These are phyloP conservation scores for Allacma fusca DNA, from an alignment of 2,888 invertebrate genomes.

Conservation along the genomic window DNA sequence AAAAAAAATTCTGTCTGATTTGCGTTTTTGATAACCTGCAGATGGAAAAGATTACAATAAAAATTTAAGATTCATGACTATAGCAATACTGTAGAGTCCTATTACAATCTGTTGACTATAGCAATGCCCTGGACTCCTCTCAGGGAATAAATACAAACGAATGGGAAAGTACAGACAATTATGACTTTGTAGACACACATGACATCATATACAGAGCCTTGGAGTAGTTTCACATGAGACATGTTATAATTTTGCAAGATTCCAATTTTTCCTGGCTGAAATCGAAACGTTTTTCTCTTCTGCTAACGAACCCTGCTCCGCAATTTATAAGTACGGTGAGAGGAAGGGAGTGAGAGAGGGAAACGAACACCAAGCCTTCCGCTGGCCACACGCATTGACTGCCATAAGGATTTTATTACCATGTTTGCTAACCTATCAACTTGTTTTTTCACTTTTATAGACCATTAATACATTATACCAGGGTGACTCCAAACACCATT, in stretches of 20 bases:
- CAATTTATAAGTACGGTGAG: too few species aligned
- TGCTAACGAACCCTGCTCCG: too few species aligned
- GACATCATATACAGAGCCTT: not conserved
- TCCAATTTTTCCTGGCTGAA: not conserved
- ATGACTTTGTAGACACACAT: not conserved
- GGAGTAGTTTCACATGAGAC: not conserved
- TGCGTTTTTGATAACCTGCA: too few species aligned
- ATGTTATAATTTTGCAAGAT: not conserved
- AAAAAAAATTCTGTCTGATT: too few species aligned
- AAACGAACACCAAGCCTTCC: not conserved
- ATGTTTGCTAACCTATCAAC: conserved; percentile 16
- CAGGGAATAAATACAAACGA: too few species aligned
- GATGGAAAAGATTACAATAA: too few species aligned
- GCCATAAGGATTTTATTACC: conserved; percentile 7
- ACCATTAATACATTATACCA: conserved; percentile 5
- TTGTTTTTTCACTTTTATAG: conserved; percentile 12
- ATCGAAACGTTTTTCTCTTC: conserved; percentile 3
- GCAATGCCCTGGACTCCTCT: too few species aligned
- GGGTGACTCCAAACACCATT: not conserved
- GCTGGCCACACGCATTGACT: conserved; percentile 10
- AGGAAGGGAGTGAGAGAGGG: not conserved
- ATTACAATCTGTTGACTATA: too few species aligned
- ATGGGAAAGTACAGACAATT: too few species aligned
- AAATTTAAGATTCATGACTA: too few species aligned
- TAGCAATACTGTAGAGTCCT: too few species aligned